phyloP scores from a whole-genome alignment of 2,113 vertebrate genomes.

The Semnornis frantzii region DNA sequence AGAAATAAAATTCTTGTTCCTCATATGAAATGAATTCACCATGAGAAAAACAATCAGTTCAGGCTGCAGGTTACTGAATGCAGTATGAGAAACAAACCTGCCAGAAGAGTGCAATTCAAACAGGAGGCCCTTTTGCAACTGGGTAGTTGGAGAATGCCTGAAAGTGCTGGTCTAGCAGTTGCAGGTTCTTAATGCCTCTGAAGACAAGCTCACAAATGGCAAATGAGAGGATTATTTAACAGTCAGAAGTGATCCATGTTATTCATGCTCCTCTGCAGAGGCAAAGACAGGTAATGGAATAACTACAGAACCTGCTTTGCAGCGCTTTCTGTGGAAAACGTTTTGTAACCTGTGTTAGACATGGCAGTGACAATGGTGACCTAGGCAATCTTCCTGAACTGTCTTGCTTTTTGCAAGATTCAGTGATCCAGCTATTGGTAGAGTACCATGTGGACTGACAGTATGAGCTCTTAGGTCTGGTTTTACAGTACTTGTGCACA shows the following conservation, averaged over 20 bases:
- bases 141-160: not conserved
- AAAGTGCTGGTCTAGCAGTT: not conserved
- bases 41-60: not conserved
- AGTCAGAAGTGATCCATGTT: not conserved
- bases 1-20: not conserved
- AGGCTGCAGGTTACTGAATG: not conserved
- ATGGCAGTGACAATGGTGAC: not conserved
- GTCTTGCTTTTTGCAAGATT: too few relatives aligned
- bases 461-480: not conserved
- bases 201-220: not conserved
- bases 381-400: not conserved
- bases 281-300: not conserved
- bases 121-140: not conserved
- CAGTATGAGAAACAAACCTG: not conserved
- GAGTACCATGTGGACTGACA: not conserved
- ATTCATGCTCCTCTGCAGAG: not conserved
- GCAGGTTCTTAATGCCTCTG: not conserved
- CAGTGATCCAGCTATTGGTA: not conserved
- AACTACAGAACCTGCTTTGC: not conserved
- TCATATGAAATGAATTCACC: not conserved
- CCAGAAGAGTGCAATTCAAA: not conserved
- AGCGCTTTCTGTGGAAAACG: not conserved
- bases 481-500: accelerated
- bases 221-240: not conserved
- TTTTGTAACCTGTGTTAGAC: not conserved